Conservation (phyloP, 2,113 vertebrate species). For the Eira barbara region DNA sequence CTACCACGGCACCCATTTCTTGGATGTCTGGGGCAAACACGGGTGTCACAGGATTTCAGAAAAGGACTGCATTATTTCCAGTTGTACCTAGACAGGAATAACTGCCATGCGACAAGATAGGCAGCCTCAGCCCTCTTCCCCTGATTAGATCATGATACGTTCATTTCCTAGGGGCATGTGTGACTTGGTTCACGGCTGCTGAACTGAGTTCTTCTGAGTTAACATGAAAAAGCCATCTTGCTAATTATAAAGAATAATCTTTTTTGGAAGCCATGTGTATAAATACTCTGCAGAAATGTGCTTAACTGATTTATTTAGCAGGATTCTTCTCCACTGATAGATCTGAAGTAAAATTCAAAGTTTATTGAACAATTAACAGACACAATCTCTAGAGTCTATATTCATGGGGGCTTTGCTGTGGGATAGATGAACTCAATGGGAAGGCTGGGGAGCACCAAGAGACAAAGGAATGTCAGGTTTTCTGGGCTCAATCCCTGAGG, state of each 20-base stretch:
- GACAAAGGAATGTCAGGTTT: not conserved
- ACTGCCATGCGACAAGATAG: fast-evolving
- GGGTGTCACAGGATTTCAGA: not conserved
- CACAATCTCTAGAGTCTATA: not conserved
- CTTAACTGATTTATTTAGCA: not conserved
- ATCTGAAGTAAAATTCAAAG: not conserved
- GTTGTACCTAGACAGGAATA: fast-evolving
- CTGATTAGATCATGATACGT: not conserved
- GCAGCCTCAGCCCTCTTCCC: too few relatives aligned
- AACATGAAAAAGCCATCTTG: not conserved
- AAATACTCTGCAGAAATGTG: not conserved
- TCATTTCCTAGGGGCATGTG: not conserved
- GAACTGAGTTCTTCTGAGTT: not conserved
- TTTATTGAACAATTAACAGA: not conserved
- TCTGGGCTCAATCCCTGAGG: not conserved
- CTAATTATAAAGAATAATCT: not conserved
- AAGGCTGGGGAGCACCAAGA: not conserved
- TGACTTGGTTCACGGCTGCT: not conserved
- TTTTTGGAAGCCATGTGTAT: not conserved
- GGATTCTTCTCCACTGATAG: not conserved
- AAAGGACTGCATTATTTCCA: not conserved
- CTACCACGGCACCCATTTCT: not conserved
- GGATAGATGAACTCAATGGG: not conserved
- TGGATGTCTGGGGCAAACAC: not conserved
- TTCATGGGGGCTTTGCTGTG: not conserved